These are phyloP conservation scores for Pantelozetes paolii DNA, from an alignment of 2,888 invertebrate genomes.

Conservation along the genomic window DNA sequence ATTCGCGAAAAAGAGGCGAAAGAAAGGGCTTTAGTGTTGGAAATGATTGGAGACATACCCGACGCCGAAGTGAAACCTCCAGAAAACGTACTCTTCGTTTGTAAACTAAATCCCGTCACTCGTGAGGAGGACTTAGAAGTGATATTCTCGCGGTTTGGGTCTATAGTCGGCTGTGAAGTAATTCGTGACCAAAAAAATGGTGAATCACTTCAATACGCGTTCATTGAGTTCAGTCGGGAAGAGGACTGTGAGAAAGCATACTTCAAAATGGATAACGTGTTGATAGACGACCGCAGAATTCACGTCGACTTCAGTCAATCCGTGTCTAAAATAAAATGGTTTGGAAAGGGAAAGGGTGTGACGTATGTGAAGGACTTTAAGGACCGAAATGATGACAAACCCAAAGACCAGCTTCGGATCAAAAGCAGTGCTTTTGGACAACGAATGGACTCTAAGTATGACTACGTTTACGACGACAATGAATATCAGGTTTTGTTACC, in stretches of 20 bases:
- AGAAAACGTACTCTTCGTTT: slow-evolving; percentile 97
- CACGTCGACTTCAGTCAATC: slow-evolving; percentile 99
- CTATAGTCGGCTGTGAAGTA: slow-evolving; percentile 85
- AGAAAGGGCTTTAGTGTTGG: slow-evolving; percentile 92
- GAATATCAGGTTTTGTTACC: slow-evolving; percentile 10
- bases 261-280: slow-evolving; percentile 99
- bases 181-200: slow-evolving; percentile 86
- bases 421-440: slow-evolving; percentile 17
- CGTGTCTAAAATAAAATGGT: slow-evolving; percentile 87
- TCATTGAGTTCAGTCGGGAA: slow-evolving; percentile 87
- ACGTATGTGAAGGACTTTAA: slow-evolving; percentile 30
- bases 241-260: slow-evolving; percentile 87
- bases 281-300: slow-evolving; percentile 96
- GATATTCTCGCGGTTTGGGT: slow-evolving; percentile 93
- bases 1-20: slow-evolving; percentile 86
- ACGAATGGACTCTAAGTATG: slow-evolving; percentile 16
- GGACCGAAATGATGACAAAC: background rate
- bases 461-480: background rate
- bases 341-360: slow-evolving; percentile 50
- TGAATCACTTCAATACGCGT: slow-evolving; percentile 96
- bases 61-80: slow-evolving; percentile 97
- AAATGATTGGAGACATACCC: slow-evolving; percentile 96
- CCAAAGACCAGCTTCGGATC: background rate
- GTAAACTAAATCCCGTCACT: slow-evolving; percentile 97
- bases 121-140: slow-evolving; percentile 95